Conservation (phyloP, 2,797 vertebrate species). For the Streptopelia turtur region DNA sequence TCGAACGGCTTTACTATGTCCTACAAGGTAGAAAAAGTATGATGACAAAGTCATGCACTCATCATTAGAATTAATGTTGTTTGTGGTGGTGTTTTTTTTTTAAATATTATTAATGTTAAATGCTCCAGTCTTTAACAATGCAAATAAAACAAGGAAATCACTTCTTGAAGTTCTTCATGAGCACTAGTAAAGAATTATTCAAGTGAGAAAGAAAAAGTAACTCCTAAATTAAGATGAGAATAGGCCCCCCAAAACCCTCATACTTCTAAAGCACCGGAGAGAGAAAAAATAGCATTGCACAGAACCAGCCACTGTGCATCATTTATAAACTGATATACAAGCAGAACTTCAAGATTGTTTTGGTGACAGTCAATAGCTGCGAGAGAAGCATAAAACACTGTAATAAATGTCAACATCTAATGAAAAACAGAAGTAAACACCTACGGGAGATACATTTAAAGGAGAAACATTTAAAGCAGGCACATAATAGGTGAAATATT, state of each 20-base stretch:
- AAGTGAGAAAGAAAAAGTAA: not conserved
- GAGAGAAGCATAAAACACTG: not conserved
- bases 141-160: not conserved
- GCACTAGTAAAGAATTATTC: not conserved
- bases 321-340: not conserved
- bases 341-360: not conserved
- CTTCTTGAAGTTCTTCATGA: not conserved
- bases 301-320: not conserved
- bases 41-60: not conserved
- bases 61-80: not conserved
- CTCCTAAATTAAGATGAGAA: not conserved
- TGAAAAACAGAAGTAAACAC: not conserved
- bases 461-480: not conserved
- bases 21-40: constrained; percentile 69
- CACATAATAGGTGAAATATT: not conserved
- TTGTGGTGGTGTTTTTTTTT: not conserved
- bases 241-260: not conserved
- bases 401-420: not conserved
- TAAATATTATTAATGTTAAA: not conserved
- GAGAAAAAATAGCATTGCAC: not conserved
- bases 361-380: not conserved
- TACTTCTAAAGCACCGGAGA: not conserved
- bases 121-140: not conserved
- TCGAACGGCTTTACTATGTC: constrained; percentile 96
- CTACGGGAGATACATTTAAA: not conserved